phyloP scores from a whole-genome alignment of 2,797 vertebrate genomes.

The Atherinosoma microstoma region DNA sequence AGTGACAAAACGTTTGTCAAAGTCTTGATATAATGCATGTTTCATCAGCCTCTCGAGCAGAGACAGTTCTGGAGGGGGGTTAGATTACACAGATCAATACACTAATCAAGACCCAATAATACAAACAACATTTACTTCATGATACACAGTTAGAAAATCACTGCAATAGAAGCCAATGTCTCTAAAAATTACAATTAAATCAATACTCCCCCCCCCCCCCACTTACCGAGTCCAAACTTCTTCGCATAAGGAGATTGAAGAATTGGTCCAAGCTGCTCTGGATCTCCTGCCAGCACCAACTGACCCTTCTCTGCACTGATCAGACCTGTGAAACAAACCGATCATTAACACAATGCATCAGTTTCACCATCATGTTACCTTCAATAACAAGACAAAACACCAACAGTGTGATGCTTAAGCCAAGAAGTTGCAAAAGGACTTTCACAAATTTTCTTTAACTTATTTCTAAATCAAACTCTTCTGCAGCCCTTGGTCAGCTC shows the following conservation, averaged over 20 bases:
- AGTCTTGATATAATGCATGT: slow-evolving; percentile 86
- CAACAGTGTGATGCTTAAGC: too few species aligned
- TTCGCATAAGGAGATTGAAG: slow-evolving; percentile 86
- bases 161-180: background rate
- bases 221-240: slow-evolving; percentile 86
- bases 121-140: background rate
- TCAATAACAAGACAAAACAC: background rate
- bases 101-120: background rate
- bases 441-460: too few species aligned
- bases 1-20: slow-evolving; percentile 88
- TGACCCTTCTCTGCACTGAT: slow-evolving; percentile 83
- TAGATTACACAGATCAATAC: background rate
- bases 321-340: slow-evolving; percentile 69
- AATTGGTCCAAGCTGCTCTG: slow-evolving; percentile 91
- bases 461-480: background rate
- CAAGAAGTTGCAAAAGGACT: too few species aligned
- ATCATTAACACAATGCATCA: background rate
- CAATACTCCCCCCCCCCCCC: too few species aligned
- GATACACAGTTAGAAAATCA: background rate
- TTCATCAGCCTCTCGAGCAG: slow-evolving; percentile 93
- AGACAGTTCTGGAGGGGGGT: slow-evolving; percentile 81
- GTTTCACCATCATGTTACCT: background rate
- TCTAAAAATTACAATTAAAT: background rate
- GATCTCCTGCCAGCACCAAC: slow-evolving; percentile 94
- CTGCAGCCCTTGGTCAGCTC: background rate